phyloP scores from a whole-genome alignment of 2,113 vertebrate genomes.

The Uria aalge region DNA sequence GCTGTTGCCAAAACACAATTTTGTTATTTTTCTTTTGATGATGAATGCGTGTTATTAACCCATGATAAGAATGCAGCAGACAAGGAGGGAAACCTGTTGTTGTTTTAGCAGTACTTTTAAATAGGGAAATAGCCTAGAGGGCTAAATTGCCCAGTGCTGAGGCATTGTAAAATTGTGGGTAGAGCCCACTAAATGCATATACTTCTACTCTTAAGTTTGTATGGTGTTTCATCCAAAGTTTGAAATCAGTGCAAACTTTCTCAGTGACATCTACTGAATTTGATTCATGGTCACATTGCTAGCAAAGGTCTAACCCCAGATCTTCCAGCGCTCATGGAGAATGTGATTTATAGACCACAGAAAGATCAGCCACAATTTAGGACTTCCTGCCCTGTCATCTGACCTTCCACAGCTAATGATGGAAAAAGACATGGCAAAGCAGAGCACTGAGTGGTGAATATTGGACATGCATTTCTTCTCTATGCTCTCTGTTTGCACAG shows the following conservation, averaged over 20 bases:
- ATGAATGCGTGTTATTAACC: background rate
- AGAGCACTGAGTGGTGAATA: background rate
- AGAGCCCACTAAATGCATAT: background rate
- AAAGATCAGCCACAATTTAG: background rate
- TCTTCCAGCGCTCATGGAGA: background rate
- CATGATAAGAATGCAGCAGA: background rate
- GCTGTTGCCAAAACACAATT: background rate
- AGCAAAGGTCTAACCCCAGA: background rate
- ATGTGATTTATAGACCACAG: background rate
- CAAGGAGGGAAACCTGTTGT: background rate
- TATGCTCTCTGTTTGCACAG: background rate
- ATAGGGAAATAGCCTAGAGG: background rate
- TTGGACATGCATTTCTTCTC: rapidly evolving
- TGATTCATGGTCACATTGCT: background rate
- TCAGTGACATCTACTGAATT: background rate
- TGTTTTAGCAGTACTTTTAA: background rate
- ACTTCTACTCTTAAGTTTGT: background rate
- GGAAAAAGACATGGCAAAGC: background rate
- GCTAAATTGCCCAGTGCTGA: background rate
- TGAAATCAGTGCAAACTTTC: background rate
- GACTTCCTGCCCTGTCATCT: background rate
- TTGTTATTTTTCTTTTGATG: background rate
- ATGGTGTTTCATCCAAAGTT: background rate
- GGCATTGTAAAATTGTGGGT: background rate
- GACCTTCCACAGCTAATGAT: background rate